A percentile compares a stretch with the other conserved stretches of the same genome.
These are phyloP conservation scores for Ammodytes marinus DNA, from an alignment of 2,113 vertebrate species.

Conservation along the genomic window DNA sequence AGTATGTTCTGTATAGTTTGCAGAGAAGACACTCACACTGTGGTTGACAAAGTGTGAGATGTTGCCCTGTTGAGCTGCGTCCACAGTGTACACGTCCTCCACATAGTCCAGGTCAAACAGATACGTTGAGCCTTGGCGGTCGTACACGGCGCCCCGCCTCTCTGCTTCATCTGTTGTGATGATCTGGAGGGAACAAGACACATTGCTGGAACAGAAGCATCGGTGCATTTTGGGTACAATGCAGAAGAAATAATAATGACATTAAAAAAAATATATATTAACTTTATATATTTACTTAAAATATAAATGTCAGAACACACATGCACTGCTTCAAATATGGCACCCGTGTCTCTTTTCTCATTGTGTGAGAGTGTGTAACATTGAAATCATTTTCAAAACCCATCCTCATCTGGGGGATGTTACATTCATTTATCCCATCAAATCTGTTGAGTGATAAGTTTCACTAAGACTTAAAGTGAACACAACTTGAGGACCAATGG, in stretches of 20 bases:
- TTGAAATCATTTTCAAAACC: no score
- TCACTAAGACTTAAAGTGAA: no score
- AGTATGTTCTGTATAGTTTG: background rate
- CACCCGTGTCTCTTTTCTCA: no score
- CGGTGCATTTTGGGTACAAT: background rate
- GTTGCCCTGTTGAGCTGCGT: constrained; percentile 92
- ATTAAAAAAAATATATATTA: background rate
- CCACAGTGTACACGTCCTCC: constrained; percentile 94
- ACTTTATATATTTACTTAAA: background rate
- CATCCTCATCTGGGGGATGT: no score
- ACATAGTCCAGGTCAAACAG: constrained; percentile 96
- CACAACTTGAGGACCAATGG: no score
- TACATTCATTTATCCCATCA: no score
- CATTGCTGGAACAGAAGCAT: background rate
- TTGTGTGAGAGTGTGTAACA: no score
- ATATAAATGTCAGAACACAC: background rate
- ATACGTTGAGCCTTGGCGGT: constrained; percentile 92
- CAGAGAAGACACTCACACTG: constrained; percentile 86
- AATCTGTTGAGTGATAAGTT: no score
- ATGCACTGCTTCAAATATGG: no score
- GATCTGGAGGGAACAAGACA: constrained; percentile 82
- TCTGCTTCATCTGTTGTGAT: constrained; percentile 95
- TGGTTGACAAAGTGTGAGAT: constrained; percentile 97
- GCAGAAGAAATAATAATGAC: background rate
- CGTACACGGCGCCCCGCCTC: constrained; percentile 90